Evolutionary conservation across 2,113 vertebrate genomes (phyloP).

Genomic region (Protomyctophum bolini): DNA sequence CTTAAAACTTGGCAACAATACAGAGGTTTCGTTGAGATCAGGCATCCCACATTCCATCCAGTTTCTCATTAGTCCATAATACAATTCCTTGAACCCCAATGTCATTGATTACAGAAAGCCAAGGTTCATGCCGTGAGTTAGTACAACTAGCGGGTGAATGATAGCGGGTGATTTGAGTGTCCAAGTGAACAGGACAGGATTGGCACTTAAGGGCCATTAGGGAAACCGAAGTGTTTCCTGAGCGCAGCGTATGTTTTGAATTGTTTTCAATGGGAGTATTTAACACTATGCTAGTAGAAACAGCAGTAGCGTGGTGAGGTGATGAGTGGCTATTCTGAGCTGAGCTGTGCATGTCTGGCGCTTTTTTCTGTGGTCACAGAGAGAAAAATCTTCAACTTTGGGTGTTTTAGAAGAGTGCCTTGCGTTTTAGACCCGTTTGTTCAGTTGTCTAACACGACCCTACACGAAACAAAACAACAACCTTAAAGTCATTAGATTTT

Average conservation of each 20-base stretch:
- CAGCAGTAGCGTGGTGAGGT: too few relatives aligned
- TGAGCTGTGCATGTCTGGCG: too few relatives aligned
- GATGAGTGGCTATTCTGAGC: too few relatives aligned
- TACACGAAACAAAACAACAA: constrained; percentile 21
- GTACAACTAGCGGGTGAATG: constrained; percentile 36
- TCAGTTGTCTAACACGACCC: constrained; percentile 12
- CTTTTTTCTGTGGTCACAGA: too few relatives aligned
- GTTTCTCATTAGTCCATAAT: constrained; percentile 58
- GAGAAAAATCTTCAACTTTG: too few relatives aligned
- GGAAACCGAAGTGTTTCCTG: too few relatives aligned
- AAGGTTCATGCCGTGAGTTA: constrained; percentile 58
- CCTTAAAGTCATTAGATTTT: constrained; percentile 33
- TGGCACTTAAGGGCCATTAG: too few relatives aligned
- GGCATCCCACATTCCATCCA: constrained; percentile 31
- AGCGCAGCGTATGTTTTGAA: too few relatives aligned
- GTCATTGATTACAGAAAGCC: constrained; percentile 21
- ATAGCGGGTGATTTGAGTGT: constrained; percentile 40
- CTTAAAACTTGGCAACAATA: not conserved
- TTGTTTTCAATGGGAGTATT: too few relatives aligned
- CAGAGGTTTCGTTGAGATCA: constrained; percentile 25
- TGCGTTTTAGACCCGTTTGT: not conserved
- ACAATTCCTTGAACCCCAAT: constrained; percentile 43
- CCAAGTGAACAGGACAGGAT: not conserved
- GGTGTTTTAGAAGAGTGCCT: too few relatives aligned
- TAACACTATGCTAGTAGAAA: too few relatives aligned